Evolutionary conservation across 2,888 invertebrate species (phyloP).

Genomic region (Pilophorus perplexus): DNA sequence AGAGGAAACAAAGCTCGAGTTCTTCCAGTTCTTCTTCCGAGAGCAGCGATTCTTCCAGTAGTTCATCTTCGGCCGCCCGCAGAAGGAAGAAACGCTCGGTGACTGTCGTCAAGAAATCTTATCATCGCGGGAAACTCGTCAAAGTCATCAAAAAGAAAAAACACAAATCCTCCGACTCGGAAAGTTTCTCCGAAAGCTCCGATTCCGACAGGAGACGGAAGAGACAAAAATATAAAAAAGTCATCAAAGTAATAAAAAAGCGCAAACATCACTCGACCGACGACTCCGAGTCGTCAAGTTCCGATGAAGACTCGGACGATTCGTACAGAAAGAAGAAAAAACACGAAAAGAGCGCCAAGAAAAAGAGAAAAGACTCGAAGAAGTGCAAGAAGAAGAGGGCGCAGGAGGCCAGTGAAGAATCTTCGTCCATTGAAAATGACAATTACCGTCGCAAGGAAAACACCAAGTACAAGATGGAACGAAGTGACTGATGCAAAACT

Average conservation of each 20-base stretch:
- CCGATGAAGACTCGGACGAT: conserved; percentile 43
- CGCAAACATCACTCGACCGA: conserved; percentile 42
- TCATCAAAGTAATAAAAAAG: conserved; percentile 47
- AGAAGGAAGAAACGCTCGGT: conserved; percentile 45
- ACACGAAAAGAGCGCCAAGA: conserved; percentile 45
- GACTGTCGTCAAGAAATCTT: conserved; percentile 48
- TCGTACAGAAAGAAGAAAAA: conserved; percentile 43
- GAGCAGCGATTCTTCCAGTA: conserved; percentile 46
- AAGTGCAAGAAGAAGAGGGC: conserved; percentile 35
- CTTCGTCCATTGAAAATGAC: conserved; percentile 32
- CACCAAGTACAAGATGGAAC: no score
- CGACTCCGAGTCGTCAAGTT: conserved; percentile 45
- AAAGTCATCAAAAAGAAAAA: conserved; percentile 49
- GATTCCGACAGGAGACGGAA: conserved; percentile 45
- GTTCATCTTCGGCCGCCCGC: conserved; percentile 46
- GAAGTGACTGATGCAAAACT: no score
- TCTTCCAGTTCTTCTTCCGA: conserved; percentile 37
- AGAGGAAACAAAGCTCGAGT: conserved; percentile 33
- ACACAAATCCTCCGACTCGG: conserved; percentile 47
- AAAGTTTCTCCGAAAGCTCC: conserved; percentile 47
- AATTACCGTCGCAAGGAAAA: no score
- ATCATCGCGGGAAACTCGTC: conserved; percentile 49
- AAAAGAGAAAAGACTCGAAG: conserved; percentile 46
- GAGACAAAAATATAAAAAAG: conserved; percentile 45
- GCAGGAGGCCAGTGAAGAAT: conserved; percentile 30